Evolutionary conservation across 2,797 vertebrate species (phyloP).

Genomic region (Natrix natrix): DNA sequence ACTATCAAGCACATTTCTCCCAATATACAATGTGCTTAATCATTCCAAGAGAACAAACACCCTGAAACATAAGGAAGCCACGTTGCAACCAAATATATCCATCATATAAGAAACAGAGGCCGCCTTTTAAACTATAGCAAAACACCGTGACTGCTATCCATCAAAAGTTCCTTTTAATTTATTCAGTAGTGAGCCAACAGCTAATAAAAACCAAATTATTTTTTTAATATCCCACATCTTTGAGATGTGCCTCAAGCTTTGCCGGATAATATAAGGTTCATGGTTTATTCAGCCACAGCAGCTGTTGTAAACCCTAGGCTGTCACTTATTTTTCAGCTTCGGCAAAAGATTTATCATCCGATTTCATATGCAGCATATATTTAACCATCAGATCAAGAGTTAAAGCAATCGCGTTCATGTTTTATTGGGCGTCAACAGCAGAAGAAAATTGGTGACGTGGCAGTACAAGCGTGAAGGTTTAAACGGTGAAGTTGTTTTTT

Average conservation of each 20-base stretch:
- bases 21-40: slow-evolving; percentile 22
- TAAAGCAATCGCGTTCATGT: slow-evolving; percentile 37
- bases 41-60: slow-evolving; percentile 32
- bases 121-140: slow-evolving; percentile 35
- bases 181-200: slow-evolving; percentile 42
- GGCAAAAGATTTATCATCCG: slow-evolving; percentile 53
- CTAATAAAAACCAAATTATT: slow-evolving; percentile 61
- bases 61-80: slow-evolving; percentile 18
- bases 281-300: slow-evolving; percentile 57
- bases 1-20: not conserved
- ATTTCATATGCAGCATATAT: slow-evolving; percentile 48
- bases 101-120: slow-evolving; percentile 12
- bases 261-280: slow-evolving; percentile 57
- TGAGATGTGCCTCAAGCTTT: slow-evolving; percentile 47
- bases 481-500: not conserved
- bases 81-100: slow-evolving; percentile 1
- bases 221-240: slow-evolving; percentile 56
- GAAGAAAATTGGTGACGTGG: fast-evolving
- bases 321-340: slow-evolving; percentile 55
- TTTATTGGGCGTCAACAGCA: slow-evolving; percentile 28
- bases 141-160: slow-evolving; percentile 31
- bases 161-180: slow-evolving; percentile 59
- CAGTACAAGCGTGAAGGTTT: slow-evolving; percentile 22
- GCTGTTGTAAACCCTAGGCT: slow-evolving; percentile 52
- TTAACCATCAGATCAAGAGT: slow-evolving; percentile 39